phyloP scores from a whole-genome alignment of 2,797 vertebrate species.

The Mus minutoides region DNA sequence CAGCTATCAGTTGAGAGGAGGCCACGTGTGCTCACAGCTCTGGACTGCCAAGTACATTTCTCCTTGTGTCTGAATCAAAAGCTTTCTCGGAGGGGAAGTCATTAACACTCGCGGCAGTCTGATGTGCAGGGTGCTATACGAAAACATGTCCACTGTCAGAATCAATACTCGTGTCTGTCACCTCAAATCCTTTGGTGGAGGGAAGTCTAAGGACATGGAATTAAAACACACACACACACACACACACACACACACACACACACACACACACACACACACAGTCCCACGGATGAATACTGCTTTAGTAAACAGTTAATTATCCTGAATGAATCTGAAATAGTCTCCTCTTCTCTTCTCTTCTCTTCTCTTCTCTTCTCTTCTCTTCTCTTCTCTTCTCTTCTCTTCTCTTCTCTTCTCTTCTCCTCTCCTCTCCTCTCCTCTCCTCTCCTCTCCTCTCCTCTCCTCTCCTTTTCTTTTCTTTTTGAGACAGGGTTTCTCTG shows the following conservation, averaged over 20 bases:
- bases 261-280: background rate
- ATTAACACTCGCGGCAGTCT: constrained; percentile 69
- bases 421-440: too few species aligned
- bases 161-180: constrained; percentile 69
- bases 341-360: background rate
- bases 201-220: constrained; percentile 53
- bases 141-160: constrained; percentile 70
- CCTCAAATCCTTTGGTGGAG: constrained; percentile 53
- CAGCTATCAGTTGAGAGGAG: constrained; percentile 16
- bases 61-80: constrained; percentile 63
- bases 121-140: constrained; percentile 63
- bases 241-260: constrained; percentile 33
- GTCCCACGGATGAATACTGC: background rate
- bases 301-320: constrained; percentile 21
- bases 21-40: background rate
- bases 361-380: too few species aligned
- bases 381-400: background rate
- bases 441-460: background rate
- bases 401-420: too few species aligned
- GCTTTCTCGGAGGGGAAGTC: constrained; percentile 58
- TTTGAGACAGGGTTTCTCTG: background rate
- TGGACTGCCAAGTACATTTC: constrained; percentile 35
- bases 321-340: background rate
- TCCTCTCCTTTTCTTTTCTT: background rate
- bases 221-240: constrained; percentile 5